Conservation (phyloP, 2,797 vertebrate genomes). For the Neopelma chrysocephalum region DNA sequence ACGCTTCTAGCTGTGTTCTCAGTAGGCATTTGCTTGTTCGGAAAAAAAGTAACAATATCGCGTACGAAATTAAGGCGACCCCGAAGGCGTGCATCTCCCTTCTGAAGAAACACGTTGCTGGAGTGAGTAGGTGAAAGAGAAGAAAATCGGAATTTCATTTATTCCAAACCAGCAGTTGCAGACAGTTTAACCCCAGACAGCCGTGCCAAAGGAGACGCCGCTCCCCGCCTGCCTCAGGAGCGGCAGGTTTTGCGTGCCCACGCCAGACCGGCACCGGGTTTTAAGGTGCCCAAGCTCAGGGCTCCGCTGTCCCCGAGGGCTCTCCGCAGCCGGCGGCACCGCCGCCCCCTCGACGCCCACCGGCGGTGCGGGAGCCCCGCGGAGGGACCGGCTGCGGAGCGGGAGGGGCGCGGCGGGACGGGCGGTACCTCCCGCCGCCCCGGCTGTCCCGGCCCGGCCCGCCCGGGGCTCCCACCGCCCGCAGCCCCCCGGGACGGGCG, state of each 20-base stretch:
- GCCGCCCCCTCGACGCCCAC: no score
- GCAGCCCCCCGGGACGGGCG: not conserved
- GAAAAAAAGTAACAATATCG: not conserved
- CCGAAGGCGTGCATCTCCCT: not conserved
- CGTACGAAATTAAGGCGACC: not conserved
- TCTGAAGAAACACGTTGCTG: not conserved
- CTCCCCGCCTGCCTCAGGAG: accelerated
- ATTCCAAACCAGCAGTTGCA: not conserved
- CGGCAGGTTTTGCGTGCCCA: not conserved
- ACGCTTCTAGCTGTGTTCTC: accelerated
- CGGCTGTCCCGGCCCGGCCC: not conserved
- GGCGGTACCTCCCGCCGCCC: not conserved
- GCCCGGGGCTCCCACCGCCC: not conserved
- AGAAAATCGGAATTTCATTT: not conserved
- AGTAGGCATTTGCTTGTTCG: not conserved
- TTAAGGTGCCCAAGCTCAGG: accelerated
- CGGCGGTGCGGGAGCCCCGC: not conserved
- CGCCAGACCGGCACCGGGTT: not conserved
- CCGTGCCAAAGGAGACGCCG: not conserved
- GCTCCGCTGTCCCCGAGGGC: not conserved
- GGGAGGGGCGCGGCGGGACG: not conserved
- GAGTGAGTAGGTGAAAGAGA: not conserved
- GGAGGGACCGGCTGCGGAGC: not conserved
- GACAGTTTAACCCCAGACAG: no score
- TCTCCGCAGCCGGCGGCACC: not conserved